Percentiles rank a stretch among this genome's conserved stretches.
Conservation (phyloP, 2,797 vertebrate species). For the Myotis myotis region DNA sequence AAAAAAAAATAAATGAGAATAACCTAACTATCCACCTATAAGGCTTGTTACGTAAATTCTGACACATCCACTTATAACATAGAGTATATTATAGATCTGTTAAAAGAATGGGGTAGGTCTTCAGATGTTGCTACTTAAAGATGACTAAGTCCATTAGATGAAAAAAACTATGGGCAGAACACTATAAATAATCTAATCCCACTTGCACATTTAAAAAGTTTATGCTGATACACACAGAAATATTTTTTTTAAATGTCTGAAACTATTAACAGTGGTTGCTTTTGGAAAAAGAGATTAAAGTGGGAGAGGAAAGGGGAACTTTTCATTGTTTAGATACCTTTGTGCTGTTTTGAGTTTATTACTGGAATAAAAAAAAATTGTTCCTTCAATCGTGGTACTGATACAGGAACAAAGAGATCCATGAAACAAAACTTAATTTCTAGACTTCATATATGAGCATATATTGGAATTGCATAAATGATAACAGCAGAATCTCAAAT, state of each 20-base stretch:
- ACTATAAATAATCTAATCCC: not conserved
- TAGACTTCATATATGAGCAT: not conserved
- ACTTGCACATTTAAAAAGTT: not conserved
- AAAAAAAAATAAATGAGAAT: not conserved
- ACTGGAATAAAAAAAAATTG: not conserved
- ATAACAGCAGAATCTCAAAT: not conserved
- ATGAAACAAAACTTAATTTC: not conserved
- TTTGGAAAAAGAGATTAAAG: not conserved
- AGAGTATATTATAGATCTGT: not conserved
- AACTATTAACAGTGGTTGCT: not conserved
- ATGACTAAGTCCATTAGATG: not conserved
- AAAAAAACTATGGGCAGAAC: not conserved
- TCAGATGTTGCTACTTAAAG: not conserved
- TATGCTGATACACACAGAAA: not conserved
- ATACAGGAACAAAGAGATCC: not conserved
- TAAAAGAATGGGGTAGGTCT: no score
- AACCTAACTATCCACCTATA: not conserved
- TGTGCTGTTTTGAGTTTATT: not conserved
- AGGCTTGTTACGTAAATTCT: not conserved
- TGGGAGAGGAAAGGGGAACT: not conserved
- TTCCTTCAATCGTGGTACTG: not conserved
- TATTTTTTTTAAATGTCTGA: not conserved
- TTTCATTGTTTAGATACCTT: not conserved
- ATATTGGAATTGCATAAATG: not conserved
- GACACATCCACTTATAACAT: no score